Base-by-base conservation (phyloP, 2,888 invertebrate species). In the Ochropacha duplaris region DNA sequence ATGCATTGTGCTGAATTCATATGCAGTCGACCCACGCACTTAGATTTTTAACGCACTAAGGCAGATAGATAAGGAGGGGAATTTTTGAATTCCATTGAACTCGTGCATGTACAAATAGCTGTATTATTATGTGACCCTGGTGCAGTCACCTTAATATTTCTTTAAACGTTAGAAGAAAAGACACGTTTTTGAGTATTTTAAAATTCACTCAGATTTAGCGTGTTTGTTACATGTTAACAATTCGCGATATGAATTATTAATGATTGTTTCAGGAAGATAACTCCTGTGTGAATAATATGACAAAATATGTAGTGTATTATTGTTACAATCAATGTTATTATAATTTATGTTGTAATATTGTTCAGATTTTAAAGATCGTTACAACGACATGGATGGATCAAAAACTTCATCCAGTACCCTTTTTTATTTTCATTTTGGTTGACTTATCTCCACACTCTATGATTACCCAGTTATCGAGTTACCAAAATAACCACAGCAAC, bases 11-110 rank as follows among this genome's bases (percentile, higher is more conserved):
- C 66, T 69, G 57, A 64, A 65, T 65, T 67, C 60, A 62, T 52
- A 52, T 58, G 66, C 71, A 73, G 76, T 73, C 76, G 64, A 73
- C 76, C 57, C 70, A 67, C 61, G 52, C 52, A 31, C 9, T 65
- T 55, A 61, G 66, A 60, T 61, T 69, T 62, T 65, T 65, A 34
- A 44, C 55, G 22, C 31, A 34, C 49, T 50, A 31, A 31, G 5
- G 5, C 24, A 5, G 5, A 50, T 34, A 49, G 57, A 57, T 57
- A 57, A 54, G 16, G 1, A 14, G 52, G 52, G 52, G 31, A 52
- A 1, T 19, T 52, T 31, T 52, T 16, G 14, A 22, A 9, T 52
- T 51, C 19, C 51, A 31, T 28, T 51, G 51, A 51, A 51, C 51
- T 51, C 31, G 31, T 31, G 34, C 14, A n/a, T 34, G 1, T 44